These are phyloP conservation scores for Clarias macrocephalus DNA, from an alignment of 2,113 vertebrate genomes.

Conservation along the genomic window DNA sequence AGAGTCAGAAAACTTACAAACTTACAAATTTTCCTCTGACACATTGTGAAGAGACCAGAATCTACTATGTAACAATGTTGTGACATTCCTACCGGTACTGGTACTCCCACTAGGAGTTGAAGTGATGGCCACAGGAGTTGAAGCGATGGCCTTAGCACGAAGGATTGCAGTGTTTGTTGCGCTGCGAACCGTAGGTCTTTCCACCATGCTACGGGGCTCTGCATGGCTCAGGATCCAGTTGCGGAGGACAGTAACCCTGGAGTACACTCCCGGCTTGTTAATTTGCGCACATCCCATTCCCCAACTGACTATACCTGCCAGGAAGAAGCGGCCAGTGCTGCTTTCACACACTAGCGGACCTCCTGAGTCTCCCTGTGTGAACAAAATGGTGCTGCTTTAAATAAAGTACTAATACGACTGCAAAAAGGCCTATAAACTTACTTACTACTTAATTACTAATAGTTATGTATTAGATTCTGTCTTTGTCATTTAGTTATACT, in stretches of 20 bases:
- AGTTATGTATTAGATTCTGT: no score
- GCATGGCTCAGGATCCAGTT: slow-evolving; percentile 83
- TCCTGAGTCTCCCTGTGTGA: slow-evolving; percentile 89
- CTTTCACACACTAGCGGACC: slow-evolving; percentile 92
- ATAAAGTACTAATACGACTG: background rate
- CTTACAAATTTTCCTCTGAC: background rate
- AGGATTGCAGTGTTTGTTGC: background rate
- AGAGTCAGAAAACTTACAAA: background rate
- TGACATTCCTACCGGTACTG: background rate
- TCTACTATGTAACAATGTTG: background rate
- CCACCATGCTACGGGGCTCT: slow-evolving; percentile 45
- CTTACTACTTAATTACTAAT: no score
- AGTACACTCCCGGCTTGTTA: slow-evolving; percentile 87
- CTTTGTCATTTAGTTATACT: no score
- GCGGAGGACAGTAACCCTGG: slow-evolving; percentile 81
- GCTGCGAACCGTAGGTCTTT: background rate
- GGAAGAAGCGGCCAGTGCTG: slow-evolving; percentile 85
- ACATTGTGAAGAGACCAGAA: background rate
- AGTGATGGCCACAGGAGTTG: slow-evolving; percentile 6
- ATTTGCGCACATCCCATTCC: slow-evolving; percentile 89
- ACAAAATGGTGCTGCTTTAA: slow-evolving; percentile 30
- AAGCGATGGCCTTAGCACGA: background rate
- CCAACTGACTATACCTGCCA: slow-evolving; percentile 95
- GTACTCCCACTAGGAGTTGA: slow-evolving; percentile 54
- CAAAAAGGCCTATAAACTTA: background rate